Conservation (phyloP, 2,888 invertebrate genomes). For the Polymixis flavicincta region DNA sequence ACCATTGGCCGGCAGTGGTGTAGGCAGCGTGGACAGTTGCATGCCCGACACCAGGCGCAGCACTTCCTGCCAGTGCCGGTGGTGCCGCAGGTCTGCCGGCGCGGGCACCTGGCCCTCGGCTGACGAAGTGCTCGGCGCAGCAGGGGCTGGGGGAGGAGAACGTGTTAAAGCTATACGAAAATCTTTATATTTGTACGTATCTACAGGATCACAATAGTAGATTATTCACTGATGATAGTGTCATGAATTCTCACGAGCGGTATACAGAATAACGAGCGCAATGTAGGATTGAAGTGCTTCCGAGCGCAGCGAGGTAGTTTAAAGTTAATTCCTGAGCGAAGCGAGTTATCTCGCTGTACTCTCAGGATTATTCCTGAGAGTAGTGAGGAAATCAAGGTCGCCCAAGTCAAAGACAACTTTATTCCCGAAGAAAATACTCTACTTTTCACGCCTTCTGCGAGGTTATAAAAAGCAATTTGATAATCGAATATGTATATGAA, state of each 20-base stretch:
- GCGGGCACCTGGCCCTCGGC: constrained; percentile 34
- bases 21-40: constrained; percentile 93
- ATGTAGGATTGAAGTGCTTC: no score
- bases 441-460: no score
- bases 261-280: not conserved
- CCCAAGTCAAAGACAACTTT: no score
- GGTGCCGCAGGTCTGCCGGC: constrained; percentile 92
- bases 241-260: not conserved
- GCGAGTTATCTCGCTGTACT: no score
- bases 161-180: not conserved
- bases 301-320: no score
- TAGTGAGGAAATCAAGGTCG: no score
- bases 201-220: not conserved
- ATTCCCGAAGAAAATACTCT: no score
- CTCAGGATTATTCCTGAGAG: no score
- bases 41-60: constrained; percentile 95
- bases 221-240: not conserved
- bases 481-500: no score
- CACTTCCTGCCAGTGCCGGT: constrained; percentile 98
- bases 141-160: constrained; percentile 37
- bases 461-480: no score
- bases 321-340: no score
- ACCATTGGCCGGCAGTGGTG: constrained; percentile 92
- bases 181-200: not conserved
- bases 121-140: constrained; percentile 43